A percentile compares a stretch with the other conserved stretches of the same genome.
These are phyloP conservation scores for Parasteatoda tepidariorum DNA, from an alignment of 1,140 invertebrate genomes.

Conservation along the genomic window DNA sequence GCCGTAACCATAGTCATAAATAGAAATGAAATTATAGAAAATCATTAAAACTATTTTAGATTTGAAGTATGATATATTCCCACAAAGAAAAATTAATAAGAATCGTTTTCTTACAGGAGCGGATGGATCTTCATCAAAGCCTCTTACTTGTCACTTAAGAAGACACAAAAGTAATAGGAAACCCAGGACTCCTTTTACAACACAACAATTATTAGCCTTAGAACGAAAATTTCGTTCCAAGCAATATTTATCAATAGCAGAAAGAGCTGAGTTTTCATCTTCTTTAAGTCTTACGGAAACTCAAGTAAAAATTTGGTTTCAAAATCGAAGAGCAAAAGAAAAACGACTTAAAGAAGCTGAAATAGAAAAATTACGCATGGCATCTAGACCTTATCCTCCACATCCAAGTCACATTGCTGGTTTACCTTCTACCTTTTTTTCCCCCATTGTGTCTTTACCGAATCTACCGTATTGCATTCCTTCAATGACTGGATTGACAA, in stretches of 20 bases:
- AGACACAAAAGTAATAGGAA: constrained; percentile 97
- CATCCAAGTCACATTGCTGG: constrained; percentile 17
- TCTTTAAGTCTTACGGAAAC: constrained; percentile 95
- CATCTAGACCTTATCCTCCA: constrained; percentile 58
- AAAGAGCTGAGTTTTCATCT: constrained; percentile 95
- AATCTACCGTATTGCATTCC: constrained; percentile 48
- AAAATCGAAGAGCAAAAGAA: constrained; percentile 73
- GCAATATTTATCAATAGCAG: constrained; percentile 96
- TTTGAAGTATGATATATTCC: not conserved
- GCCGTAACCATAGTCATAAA: not conserved
- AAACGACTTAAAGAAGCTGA: constrained; percentile 71
- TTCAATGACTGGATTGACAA: constrained; percentile 43
- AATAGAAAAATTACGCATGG: constrained; percentile 70
- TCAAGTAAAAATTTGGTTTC: constrained; percentile 70
- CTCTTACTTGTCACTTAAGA: constrained; percentile 87
- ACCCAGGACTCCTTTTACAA: constrained; percentile 97
- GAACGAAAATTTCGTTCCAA: constrained; percentile 97
- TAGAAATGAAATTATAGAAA: not conserved
- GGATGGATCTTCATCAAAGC: constrained; percentile 49
- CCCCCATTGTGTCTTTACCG: constrained; percentile 28
- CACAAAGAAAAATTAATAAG: not conserved
- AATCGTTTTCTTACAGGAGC: constrained; percentile 9
- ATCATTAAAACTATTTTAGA: not conserved
- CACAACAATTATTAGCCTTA: constrained; percentile 91
- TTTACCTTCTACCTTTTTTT: constrained; percentile 48